Evolutionary conservation across 2,797 vertebrate genomes (phyloP).

Genomic region (Catamblyrhynchus diadema): DNA sequence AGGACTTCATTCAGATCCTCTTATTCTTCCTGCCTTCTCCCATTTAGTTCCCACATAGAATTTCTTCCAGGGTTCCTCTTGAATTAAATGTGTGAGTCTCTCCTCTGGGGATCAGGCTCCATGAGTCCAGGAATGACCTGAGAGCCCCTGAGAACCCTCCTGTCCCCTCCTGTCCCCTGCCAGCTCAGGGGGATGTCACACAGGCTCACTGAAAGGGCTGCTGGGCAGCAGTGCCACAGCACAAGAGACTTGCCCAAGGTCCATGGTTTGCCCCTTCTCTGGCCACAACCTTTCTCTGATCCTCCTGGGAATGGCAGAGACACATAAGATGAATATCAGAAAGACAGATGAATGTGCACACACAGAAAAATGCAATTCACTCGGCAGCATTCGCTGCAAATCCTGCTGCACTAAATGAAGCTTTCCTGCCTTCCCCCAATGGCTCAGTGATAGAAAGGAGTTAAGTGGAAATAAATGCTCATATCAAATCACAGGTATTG

Average conservation of each 20-base stretch:
- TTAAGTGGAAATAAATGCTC: conserved; percentile 74
- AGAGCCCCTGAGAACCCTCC: neutral
- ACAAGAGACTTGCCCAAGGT: neutral
- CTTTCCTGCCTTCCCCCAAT: conserved; percentile 51
- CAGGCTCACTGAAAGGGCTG: neutral
- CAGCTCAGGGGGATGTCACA: neutral
- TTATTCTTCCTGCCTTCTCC: neutral
- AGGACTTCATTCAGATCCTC: neutral
- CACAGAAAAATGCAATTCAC: conserved; percentile 42
- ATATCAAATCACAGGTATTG: conserved; percentile 74
- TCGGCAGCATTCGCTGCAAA: neutral
- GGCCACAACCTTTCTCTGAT: neutral
- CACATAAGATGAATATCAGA: neutral
- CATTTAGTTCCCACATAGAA: neutral
- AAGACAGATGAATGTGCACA: conserved; percentile 15
- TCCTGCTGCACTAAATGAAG: conserved; percentile 58
- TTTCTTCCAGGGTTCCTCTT: neutral
- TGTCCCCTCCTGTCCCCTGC: neutral
- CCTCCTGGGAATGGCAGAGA: neutral
- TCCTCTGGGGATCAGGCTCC: neutral
- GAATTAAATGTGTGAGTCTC: neutral
- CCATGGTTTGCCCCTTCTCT: neutral
- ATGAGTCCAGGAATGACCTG: neutral
- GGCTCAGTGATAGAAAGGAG: conserved; percentile 65
- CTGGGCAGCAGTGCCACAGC: neutral